These are phyloP conservation scores for Actenoides hombroni DNA, from an alignment of 2,113 vertebrate genomes.

Conservation along the genomic window DNA sequence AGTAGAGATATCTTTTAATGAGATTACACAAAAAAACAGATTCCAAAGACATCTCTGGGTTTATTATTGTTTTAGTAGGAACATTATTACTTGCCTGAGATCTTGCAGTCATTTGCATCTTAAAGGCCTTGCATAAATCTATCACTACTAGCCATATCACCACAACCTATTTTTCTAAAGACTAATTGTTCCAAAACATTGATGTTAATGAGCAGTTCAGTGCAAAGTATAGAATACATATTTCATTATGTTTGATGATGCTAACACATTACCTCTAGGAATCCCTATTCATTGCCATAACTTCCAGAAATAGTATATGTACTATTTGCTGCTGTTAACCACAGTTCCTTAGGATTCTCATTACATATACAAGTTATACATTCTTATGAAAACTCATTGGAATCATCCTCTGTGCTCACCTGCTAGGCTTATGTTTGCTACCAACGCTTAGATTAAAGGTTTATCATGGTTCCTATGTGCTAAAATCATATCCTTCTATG, in stretches of 20 bases:
- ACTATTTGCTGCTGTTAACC: background rate
- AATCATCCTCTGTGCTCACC: background rate
- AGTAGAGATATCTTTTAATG: background rate
- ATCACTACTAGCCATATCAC: background rate
- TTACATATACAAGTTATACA: background rate
- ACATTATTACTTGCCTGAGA: background rate
- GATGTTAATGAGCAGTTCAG: background rate
- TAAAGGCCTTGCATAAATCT: background rate
- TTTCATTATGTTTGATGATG: background rate
- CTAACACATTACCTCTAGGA: background rate
- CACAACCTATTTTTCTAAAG: background rate
- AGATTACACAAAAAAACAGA: background rate
- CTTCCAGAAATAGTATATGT: background rate
- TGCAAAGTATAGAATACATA: background rate
- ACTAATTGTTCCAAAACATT: background rate
- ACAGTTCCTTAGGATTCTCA: background rate
- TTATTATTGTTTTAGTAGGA: background rate
- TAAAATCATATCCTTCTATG: background rate
- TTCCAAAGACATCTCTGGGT: background rate
- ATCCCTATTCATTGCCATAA: background rate
- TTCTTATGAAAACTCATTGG: background rate
- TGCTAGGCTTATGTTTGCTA: background rate
- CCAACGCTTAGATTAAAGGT: background rate
- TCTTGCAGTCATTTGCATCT: background rate
- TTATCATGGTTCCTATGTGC: background rate